phyloP scores from a whole-genome alignment of 1,140 invertebrate genomes.

The Sitophilus oryzae region DNA sequence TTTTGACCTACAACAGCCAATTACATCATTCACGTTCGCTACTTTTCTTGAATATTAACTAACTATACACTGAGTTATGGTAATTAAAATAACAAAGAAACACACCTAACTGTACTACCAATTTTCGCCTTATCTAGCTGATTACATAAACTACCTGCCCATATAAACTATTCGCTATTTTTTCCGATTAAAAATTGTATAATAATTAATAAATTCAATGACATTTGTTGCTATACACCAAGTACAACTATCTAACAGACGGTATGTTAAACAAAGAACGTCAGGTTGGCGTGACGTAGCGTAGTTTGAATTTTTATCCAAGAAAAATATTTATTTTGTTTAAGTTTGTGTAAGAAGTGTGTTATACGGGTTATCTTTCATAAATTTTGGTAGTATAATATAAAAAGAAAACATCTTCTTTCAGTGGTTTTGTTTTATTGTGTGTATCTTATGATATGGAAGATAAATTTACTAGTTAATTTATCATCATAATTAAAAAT shows the following conservation, averaged over 20 bases:
- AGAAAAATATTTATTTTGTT: no score
- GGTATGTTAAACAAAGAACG: no score
- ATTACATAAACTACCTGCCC: background rate
- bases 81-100: constrained; percentile 11
- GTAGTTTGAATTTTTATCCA: no score
- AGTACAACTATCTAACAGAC: background rate
- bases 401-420: no score
- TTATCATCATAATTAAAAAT: no score
- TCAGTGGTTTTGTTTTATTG: no score
- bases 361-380: no score
- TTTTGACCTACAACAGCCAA: background rate
- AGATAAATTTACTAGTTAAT: no score
- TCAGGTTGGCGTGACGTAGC: no score
- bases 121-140: constrained; percentile 14
- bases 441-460: no score
- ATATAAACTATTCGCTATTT: background rate
- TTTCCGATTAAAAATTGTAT: background rate
- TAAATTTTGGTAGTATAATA: no score
- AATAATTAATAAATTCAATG: background rate
- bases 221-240: background rate
- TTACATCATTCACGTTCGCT: background rate
- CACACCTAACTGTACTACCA: constrained; percentile 14
- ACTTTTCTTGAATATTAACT: background rate
- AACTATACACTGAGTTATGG: background rate
- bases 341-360: no score